Conservation (phyloP, 2,888 invertebrate genomes). For the Xylocampa areola region DNA sequence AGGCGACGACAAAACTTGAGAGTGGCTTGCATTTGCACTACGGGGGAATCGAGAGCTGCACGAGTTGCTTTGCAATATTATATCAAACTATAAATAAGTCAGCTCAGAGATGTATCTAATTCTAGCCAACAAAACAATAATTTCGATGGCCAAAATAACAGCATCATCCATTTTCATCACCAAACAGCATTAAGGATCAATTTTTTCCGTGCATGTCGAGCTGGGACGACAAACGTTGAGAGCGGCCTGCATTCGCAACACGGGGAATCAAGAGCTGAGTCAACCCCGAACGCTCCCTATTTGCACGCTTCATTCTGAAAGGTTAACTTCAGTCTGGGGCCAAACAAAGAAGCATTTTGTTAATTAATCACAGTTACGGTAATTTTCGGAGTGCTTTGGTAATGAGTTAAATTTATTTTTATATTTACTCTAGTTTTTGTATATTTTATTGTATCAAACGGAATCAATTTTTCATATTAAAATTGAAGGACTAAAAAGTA, state of each 20-base stretch:
- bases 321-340: constrained; percentile 65
- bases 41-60: no score
- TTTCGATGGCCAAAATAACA: not conserved
- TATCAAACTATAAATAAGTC: no score
- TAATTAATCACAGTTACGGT: constrained; percentile 47
- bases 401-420: no score
- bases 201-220: constrained; percentile 38
- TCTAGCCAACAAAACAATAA: no score
- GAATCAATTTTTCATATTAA: no score
- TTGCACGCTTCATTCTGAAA: constrained; percentile 79
- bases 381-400: constrained; percentile 4
- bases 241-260: constrained; percentile 78
- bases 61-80: no score
- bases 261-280: constrained; percentile 85
- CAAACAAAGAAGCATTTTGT: constrained; percentile 55
- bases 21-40: no score
- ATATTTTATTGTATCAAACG: no score
- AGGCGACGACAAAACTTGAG: no score
- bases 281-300: constrained; percentile 79
- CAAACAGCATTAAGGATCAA: constrained; percentile 28
- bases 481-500: no score
- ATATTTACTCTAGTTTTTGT: no score
- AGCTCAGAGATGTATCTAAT: no score
- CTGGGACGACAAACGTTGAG: constrained; percentile 62
- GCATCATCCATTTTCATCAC: constrained; percentile 13